Evolutionary conservation across 2,888 invertebrate species (phyloP).

Genomic region (Itoplectis maculator): DNA sequence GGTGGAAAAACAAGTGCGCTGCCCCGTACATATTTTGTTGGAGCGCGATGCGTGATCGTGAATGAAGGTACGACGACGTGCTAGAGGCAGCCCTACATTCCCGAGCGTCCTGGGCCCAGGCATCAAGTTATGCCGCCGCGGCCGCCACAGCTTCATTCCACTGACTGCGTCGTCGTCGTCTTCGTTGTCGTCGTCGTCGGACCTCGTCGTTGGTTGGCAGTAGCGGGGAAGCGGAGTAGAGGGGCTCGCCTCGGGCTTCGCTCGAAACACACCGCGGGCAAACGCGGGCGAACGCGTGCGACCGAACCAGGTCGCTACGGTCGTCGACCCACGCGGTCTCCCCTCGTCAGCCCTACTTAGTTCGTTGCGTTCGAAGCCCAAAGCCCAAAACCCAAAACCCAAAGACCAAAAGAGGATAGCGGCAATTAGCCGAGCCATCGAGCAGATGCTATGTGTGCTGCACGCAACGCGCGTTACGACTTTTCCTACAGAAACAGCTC

Average conservation of each 20-base stretch:
- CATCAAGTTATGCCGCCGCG: background rate
- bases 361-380: constrained; percentile 65
- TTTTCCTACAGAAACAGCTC: no score
- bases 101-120: background rate
- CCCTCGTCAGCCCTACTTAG: constrained; percentile 77
- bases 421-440: constrained; percentile 5
- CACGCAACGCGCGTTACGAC: background rate
- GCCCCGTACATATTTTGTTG: no score
- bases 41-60: no score
- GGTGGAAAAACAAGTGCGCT: no score
- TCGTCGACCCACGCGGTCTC: constrained; percentile 76
- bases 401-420: constrained; percentile 31
- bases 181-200: background rate
- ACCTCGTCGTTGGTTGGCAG: constrained; percentile 2
- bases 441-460: background rate
- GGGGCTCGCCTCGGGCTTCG: background rate
- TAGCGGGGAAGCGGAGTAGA: no score
- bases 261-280: constrained; percentile 6
- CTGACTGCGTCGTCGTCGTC: background rate
- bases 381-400: constrained; percentile 36
- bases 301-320: constrained; percentile 68
- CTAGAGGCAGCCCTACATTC: no score
- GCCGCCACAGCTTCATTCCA: background rate
- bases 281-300: constrained; percentile 44
- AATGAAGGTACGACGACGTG: no score